These are phyloP conservation scores for Phrynocephalus forsythii DNA, from an alignment of 2,797 vertebrate species.

Conservation along the genomic window DNA sequence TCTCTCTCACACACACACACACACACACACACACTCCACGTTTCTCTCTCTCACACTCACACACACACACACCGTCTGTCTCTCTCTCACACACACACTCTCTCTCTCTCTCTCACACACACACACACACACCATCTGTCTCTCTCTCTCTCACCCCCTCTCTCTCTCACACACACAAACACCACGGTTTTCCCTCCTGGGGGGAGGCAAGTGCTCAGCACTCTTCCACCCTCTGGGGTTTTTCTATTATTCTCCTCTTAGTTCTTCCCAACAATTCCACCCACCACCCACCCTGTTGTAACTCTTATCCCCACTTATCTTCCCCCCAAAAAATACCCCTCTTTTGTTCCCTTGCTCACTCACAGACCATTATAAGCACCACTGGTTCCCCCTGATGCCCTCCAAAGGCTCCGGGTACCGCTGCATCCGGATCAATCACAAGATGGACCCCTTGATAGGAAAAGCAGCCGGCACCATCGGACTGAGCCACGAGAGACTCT, in stretches of 20 bases:
- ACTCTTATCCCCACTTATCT: slow-evolving; percentile 13
- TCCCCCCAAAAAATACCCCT: too few species aligned
- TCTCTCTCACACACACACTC: too few species aligned
- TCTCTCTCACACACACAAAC: too few species aligned
- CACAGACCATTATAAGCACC: slow-evolving; percentile 80
- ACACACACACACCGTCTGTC: too few species aligned
- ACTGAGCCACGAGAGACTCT: slow-evolving; percentile 77
- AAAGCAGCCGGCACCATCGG: slow-evolving; percentile 78
- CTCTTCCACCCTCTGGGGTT: too few species aligned
- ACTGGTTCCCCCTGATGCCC: slow-evolving; percentile 82
- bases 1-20: too few species aligned
- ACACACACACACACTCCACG: too few species aligned
- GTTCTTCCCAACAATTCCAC: too few species aligned
- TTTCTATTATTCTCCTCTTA: neutral
- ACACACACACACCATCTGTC: too few species aligned
- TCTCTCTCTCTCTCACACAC: too few species aligned
- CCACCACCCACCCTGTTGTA: neutral
- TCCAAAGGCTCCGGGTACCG: slow-evolving; percentile 82
- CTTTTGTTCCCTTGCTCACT: slow-evolving; percentile 46
- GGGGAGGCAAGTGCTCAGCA: neutral
- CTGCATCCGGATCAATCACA: slow-evolving; percentile 83
- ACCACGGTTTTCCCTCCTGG: neutral
- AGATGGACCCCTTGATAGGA: slow-evolving; percentile 83
- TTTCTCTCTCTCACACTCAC: too few species aligned
- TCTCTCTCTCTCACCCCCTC: too few species aligned